phyloP scores from a whole-genome alignment of 2,113 vertebrate genomes.

The Dicentrarchus labrax region DNA sequence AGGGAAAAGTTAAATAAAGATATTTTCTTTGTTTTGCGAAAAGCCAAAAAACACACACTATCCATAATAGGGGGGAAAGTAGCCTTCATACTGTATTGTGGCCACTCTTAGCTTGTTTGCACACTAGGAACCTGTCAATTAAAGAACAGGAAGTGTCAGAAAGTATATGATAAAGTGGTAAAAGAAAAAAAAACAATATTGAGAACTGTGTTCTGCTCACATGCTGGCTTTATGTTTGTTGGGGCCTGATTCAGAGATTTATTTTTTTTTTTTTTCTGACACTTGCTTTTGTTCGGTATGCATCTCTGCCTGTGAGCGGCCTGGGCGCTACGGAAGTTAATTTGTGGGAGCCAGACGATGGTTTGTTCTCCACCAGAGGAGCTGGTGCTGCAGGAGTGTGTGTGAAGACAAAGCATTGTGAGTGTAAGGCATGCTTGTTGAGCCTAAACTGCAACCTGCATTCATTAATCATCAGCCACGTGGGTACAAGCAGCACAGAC shows the following conservation, averaged over 20 bases:
- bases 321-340: neutral
- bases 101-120: neutral
- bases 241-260: neutral
- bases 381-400: neutral
- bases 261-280: constrained; percentile 4
- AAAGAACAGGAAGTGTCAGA: constrained; percentile 7
- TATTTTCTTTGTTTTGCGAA: neutral
- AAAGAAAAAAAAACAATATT: neutral
- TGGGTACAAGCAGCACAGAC: neutral
- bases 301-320: neutral
- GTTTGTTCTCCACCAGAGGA: constrained; percentile 20
- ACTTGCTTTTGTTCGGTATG: constrained; percentile 11
- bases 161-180: neutral
- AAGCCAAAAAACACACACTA: neutral
- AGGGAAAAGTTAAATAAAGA: neutral
- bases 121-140: neutral
- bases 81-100: neutral
- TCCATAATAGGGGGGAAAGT: neutral
- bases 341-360: neutral
- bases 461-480: constrained; percentile 40
- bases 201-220: constrained; percentile 10
- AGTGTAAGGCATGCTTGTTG: constrained; percentile 12
- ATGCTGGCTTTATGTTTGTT: neutral
- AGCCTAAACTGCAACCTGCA: constrained; percentile 22
- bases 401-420: constrained; percentile 25